phyloP scores from a whole-genome alignment of 2,888 invertebrate species.

The Cephalotes varians region DNA sequence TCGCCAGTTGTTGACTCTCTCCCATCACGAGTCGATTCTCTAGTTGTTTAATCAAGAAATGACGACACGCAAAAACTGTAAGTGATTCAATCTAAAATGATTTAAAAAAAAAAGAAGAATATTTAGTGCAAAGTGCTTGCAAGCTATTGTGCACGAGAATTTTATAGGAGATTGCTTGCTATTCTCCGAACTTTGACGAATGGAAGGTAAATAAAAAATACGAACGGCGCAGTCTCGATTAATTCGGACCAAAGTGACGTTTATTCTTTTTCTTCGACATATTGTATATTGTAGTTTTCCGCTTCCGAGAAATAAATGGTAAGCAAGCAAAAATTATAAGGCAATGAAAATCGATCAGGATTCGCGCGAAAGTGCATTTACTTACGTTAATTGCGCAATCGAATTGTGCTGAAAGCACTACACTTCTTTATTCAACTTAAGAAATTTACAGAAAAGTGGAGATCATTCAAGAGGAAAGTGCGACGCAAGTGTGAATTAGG shows the following conservation, averaged over 20 bases:
- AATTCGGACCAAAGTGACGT: background rate
- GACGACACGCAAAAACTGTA: background rate
- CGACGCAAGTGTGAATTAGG: background rate
- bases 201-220: background rate
- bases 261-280: slow-evolving; percentile 4
- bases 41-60: background rate
- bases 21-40: background rate
- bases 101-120: background rate
- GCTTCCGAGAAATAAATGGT: background rate
- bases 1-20: slow-evolving; percentile 25
- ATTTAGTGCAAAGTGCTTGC: background rate
- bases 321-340: background rate
- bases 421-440: background rate
- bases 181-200: background rate
- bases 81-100: background rate
- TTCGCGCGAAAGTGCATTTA: slow-evolving; percentile 9
- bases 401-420: background rate
- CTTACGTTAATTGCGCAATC: background rate
- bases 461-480: background rate
- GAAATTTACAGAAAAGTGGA: background rate
- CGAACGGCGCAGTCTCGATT: background rate
- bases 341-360: slow-evolving; percentile 10
- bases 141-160: background rate
- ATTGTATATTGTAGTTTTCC: background rate
- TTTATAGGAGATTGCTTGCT: background rate